Percentiles rank a stretch among this genome's conserved stretches.
Conservation (phyloP, 2,797 vertebrate genomes). For the Pangasius mekongensis region DNA sequence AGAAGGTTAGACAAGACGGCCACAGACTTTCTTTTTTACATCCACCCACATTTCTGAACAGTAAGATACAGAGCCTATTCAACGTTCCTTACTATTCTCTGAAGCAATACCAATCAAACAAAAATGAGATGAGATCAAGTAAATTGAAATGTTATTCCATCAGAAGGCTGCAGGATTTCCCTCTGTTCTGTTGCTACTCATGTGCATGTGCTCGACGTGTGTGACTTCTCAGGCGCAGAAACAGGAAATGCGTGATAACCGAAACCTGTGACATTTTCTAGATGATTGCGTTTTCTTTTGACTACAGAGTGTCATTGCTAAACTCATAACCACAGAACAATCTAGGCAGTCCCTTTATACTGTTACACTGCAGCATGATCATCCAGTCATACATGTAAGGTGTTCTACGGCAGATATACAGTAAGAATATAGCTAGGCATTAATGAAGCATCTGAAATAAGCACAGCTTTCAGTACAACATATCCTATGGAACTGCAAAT, state of each 20-base stretch:
- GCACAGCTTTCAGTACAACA: neutral
- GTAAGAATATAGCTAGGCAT: too few species aligned
- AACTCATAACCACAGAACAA: neutral
- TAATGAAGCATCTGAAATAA: neutral
- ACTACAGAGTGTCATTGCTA: neutral
- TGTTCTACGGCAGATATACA: neutral
- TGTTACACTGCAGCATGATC: neutral
- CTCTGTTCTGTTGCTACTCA: neutral
- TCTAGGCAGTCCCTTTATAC: neutral
- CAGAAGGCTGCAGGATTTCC: neutral
- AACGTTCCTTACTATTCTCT: too few species aligned
- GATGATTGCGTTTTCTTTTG: neutral
- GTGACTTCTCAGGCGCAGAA: slow-evolving; percentile 13
- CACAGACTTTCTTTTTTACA: neutral
- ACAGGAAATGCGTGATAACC: slow-evolving; percentile 46
- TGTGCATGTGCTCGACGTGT: neutral
- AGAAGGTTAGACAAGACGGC: neutral
- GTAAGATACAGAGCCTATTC: neutral
- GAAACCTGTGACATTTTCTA: slow-evolving; percentile 51
- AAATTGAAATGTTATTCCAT: neutral
- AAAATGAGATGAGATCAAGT: neutral
- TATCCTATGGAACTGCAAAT: neutral
- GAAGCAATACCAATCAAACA: neutral
- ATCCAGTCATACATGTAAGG: neutral
- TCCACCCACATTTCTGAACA: neutral